Evolutionary conservation across 1,140 invertebrate species (phyloP).

Genomic region (Reticulitermes speratus): DNA sequence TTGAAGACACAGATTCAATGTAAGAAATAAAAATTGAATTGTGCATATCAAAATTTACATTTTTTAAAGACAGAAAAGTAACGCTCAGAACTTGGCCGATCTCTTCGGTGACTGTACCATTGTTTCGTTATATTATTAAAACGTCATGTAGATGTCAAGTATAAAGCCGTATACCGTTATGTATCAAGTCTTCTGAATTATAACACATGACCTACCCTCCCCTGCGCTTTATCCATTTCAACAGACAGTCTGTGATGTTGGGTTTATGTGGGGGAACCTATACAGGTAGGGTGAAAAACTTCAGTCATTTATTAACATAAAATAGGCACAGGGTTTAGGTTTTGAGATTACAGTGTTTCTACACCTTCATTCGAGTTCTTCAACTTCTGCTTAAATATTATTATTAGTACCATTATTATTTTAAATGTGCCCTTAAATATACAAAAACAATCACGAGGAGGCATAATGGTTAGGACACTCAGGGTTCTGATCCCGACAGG

Average conservation of each 20-base stretch:
- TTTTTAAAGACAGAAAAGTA: neutral
- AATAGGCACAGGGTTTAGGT: too few species aligned
- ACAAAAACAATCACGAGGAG: too few species aligned
- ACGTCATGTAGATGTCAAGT: neutral
- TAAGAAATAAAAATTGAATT: too few species aligned
- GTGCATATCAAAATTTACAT: neutral
- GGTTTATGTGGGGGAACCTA: neutral
- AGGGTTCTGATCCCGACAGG: too few species aligned
- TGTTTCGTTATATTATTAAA: conserved; percentile 4
- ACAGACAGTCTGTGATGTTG: neutral
- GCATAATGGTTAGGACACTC: too few species aligned
- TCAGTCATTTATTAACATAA: neutral
- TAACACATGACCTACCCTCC: neutral
- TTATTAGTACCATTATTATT: too few species aligned
- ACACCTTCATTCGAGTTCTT: too few species aligned
- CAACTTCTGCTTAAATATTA: too few species aligned
- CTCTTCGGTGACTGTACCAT: neutral
- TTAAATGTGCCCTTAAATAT: too few species aligned
- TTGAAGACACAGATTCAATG: too few species aligned
- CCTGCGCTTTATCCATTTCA: neutral
- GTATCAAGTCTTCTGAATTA: conserved; percentile 4
- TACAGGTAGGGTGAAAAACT: neutral
- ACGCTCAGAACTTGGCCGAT: neutral
- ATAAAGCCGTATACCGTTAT: neutral
- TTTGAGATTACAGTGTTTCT: too few species aligned